Base-by-base conservation (phyloP, 2,113 vertebrate genomes). In the Scatophagus argus region DNA sequence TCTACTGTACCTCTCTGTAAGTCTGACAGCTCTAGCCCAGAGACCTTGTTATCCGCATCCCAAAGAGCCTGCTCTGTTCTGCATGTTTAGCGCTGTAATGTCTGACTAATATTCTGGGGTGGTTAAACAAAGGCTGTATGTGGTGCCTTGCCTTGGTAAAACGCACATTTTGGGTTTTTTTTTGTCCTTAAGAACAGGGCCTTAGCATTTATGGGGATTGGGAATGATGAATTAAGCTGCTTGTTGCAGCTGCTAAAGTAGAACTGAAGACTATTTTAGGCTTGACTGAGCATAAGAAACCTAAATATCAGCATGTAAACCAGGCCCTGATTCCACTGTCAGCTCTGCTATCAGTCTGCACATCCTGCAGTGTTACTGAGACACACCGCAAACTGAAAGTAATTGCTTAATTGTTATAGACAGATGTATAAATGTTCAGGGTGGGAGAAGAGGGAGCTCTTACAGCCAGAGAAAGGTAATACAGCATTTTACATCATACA, bases 131-230 rank as follows among this genome's bases (percentile, higher is more conserved):
- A 74, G 63, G 65, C 84, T 91, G 89, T 84, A 72, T 87, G 82
- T 81, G 83, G 86, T 92, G 91, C 89, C 91, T 90, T 93, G 83
- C 82, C 86, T 86, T 76, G 67, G 71, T 85, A 56, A 83, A 90
- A 90, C 21, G 78, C 87, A 92, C 87, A 86, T 52, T 82, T 62
- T 87, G 41, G 32, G 76, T 73, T 67, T 59, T 69, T 12, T 38
- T 75, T 27, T 59, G 34, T 63, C 8, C 39, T 38, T 8, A 27
- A 68, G n/a, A 66, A 77, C 66, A 7, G 17, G 83, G 75, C 65
- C 39, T 81, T 64, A 85, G 44, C 29, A 67, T 62, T 79, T 67
- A 44, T 7, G 7, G 13, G 63, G 32, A 46, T 67, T 72, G 23
- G 66, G 27, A 68, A 80, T 74, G 39, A 60, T 78, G 21, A 79